Evolutionary conservation across 2,797 vertebrate genomes (phyloP).

Genomic region (Thaleichthys pacificus): DNA sequence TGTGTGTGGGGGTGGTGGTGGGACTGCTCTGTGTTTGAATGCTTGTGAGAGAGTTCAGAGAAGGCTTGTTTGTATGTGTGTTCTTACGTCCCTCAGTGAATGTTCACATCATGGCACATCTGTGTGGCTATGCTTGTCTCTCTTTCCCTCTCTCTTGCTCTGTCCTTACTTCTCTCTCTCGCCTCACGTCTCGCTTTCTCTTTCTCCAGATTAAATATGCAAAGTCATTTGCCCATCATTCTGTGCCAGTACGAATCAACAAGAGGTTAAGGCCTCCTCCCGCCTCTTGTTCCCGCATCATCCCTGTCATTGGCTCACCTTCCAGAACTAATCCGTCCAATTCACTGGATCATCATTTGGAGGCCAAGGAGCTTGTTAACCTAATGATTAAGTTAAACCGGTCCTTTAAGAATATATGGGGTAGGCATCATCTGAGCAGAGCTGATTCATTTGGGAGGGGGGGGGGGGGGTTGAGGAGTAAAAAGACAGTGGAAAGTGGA

Average conservation of each 20-base stretch:
- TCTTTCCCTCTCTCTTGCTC: background rate
- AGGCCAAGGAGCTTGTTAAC: slow-evolving; percentile 92
- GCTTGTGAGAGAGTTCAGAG: no score
- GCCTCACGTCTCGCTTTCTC: background rate
- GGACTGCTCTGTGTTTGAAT: slow-evolving; percentile 1
- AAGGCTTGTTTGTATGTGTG: no score
- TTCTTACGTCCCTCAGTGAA: no score
- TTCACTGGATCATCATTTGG: slow-evolving; percentile 92
- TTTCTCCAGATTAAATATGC: slow-evolving; percentile 87
- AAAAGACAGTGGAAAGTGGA: background rate
- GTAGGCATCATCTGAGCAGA: slow-evolving; percentile 90
- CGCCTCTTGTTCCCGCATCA: slow-evolving; percentile 76
- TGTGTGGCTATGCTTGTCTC: background rate
- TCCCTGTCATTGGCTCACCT: slow-evolving; percentile 87
- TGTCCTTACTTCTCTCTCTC: no score
- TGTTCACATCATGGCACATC: no score
- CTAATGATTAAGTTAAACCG: slow-evolving; percentile 98
- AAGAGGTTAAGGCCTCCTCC: slow-evolving; percentile 1
- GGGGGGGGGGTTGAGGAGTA: slow-evolving; percentile 73
- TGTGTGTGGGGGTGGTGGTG: no score
- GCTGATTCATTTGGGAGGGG: slow-evolving; percentile 53
- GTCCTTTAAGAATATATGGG: slow-evolving; percentile 97
- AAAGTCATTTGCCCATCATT: slow-evolving; percentile 88
- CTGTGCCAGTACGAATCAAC: slow-evolving; percentile 68
- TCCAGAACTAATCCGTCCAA: slow-evolving; percentile 93